Conservation (phyloP, 2,888 invertebrate genomes). For the Trypoxylon attenuatum region DNA sequence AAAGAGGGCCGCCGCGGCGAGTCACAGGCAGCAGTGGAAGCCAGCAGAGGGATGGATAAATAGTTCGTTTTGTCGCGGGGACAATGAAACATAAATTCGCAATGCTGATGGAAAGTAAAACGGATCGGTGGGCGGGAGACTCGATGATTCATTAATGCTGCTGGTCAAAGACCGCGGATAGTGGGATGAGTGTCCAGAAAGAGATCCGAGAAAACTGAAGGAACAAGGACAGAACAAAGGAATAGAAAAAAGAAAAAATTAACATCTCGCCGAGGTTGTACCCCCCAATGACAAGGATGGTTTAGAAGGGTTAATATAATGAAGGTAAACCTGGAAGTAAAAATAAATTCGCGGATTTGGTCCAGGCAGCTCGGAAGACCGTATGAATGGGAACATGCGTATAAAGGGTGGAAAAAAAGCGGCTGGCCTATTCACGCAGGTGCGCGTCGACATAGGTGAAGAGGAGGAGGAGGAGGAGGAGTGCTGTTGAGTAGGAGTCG, state of each 20-base stretch:
- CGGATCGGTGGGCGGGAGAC: not conserved
- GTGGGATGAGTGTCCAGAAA: not conserved
- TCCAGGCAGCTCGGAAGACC: conserved; percentile 1
- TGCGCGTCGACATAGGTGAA: too few species aligned
- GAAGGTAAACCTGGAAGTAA: conserved; percentile 36
- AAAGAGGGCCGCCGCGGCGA: not conserved
- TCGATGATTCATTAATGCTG: conserved; percentile 24
- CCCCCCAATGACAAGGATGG: not conserved
- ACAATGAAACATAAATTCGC: conserved; percentile 41
- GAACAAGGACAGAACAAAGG: conserved; percentile 23
- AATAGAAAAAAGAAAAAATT: conserved; percentile 8
- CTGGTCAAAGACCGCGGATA: conserved; percentile 12
- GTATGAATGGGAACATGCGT: conserved; percentile 20
- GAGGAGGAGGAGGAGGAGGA: too few species aligned
- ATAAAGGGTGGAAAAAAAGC: conserved; percentile 10
- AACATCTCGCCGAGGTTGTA: not conserved
- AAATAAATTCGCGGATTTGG: conserved; percentile 41
- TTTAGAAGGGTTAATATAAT: conserved; percentile 34
- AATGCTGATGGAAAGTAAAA: conserved; percentile 7
- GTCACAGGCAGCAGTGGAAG: not conserved
- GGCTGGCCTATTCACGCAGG: conserved; percentile 34
- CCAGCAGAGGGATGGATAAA: conserved; percentile 19
- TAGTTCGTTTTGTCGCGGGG: conserved; percentile 29
- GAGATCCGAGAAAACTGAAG: conserved; percentile 9
- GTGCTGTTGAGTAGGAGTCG: too few species aligned